These are phyloP conservation scores for Rhagonycha lutea DNA, from an alignment of 2,888 invertebrate genomes.

Conservation along the genomic window DNA sequence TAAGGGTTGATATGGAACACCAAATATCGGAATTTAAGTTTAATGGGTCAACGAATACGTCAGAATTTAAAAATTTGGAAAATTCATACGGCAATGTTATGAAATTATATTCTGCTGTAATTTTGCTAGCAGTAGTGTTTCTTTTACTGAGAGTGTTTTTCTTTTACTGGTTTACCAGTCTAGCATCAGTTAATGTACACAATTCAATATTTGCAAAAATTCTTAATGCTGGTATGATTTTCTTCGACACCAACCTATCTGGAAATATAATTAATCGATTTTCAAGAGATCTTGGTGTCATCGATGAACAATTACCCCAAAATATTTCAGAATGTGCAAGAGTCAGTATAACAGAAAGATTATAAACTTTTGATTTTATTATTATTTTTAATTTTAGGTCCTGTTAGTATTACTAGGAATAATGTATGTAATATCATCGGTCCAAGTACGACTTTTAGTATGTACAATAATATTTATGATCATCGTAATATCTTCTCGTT, in stretches of 20 bases:
- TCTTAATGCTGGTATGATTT: conserved; percentile 19
- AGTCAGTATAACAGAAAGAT: not conserved
- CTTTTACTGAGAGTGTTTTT: conserved; percentile 37
- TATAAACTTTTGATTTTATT: not conserved
- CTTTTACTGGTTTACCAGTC: conserved; percentile 19
- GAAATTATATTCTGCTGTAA: conserved; percentile 38
- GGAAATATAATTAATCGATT: conserved; percentile 30
- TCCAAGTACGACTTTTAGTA: conserved; percentile 67
- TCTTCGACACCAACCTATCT: conserved; percentile 20
- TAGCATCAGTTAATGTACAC: conserved; percentile 21
- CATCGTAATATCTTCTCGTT: conserved; percentile 65
- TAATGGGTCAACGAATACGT: conserved; percentile 8
- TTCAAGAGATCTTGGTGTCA: conserved; percentile 28
- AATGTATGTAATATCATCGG: conserved; percentile 68
- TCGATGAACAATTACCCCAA: conserved; percentile 24
- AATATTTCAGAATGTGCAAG: not conserved
- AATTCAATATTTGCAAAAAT: conserved; percentile 21
- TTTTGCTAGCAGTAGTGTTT: conserved; percentile 34
- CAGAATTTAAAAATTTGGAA: not conserved
- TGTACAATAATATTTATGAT: conserved; percentile 68
- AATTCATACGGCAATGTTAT: conserved; percentile 17
- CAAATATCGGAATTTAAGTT: conserved; percentile 3
- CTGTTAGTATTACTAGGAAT: conserved; percentile 68
- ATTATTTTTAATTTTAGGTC: conserved; percentile 51
- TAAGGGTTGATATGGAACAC: conserved; percentile 29